These are phyloP conservation scores for Xestobium rufovillosum DNA, from an alignment of 2,888 invertebrate species.

Conservation along the genomic window DNA sequence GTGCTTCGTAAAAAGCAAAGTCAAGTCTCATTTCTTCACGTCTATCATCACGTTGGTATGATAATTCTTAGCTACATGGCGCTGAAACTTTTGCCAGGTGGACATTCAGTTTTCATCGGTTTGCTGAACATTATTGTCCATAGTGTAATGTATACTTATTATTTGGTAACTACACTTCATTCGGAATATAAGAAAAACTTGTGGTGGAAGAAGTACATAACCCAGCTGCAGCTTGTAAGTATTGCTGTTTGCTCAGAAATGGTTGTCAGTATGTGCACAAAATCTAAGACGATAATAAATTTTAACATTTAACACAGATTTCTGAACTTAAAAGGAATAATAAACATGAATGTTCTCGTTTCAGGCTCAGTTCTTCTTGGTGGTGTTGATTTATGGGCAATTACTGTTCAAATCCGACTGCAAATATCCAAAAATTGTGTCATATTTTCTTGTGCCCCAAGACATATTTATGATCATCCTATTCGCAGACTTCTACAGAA, in stretches of 20 bases:
- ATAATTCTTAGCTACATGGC: constrained; percentile 56
- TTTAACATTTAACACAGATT: too few relatives aligned
- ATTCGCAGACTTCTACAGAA: constrained; percentile 56
- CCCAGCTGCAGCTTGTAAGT: constrained; percentile 65
- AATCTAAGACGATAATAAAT: too few relatives aligned
- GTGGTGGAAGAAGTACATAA: constrained; percentile 78
- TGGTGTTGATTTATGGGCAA: constrained; percentile 47
- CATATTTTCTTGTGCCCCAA: constrained; percentile 50
- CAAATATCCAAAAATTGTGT: constrained; percentile 48
- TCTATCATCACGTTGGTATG: constrained; percentile 78
- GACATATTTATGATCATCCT: constrained; percentile 54
- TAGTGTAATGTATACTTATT: constrained; percentile 70
- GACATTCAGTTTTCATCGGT: constrained; percentile 56
- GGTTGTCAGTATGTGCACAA: too few relatives aligned
- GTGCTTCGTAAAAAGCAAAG: constrained; percentile 68
- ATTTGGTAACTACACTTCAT: constrained; percentile 63
- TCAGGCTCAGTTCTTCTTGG: constrained; percentile 54
- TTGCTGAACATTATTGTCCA: constrained; percentile 66
- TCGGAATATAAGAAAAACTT: constrained; percentile 58
- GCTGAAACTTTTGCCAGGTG: constrained; percentile 55
- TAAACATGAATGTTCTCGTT: constrained; percentile 20
- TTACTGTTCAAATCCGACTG: constrained; percentile 47
- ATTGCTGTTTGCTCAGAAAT: constrained; percentile 3
- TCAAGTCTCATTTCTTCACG: constrained; percentile 72
- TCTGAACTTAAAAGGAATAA: too few relatives aligned